A percentile compares a stretch with the other conserved stretches of the same genome.
Evolutionary conservation across 2,797 vertebrate species (phyloP).

Genomic region (Myoxocephalus aenaeus): DNA sequence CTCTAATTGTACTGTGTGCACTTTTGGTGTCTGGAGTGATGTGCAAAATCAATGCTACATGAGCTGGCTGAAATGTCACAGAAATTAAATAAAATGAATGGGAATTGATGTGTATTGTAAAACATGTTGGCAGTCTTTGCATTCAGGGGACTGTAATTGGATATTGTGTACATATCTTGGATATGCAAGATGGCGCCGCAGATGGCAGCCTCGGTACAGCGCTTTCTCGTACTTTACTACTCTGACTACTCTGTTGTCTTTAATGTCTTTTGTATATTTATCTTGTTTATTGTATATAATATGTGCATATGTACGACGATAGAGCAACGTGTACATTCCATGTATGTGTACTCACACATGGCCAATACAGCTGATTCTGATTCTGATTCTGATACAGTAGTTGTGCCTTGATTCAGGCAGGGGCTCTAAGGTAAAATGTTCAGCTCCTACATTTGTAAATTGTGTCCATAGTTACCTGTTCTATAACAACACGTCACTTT

Average conservation of each 20-base stretch:
- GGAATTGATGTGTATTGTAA: slow-evolving; percentile 21
- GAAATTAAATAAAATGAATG: slow-evolving; percentile 38
- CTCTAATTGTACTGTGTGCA: slow-evolving; percentile 39
- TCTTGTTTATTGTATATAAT: too few species aligned
- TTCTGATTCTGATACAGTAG: not conserved
- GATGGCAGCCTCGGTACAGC: too few species aligned
- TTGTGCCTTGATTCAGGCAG: not conserved
- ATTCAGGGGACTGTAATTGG: slow-evolving; percentile 18
- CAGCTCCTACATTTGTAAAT: not conserved
- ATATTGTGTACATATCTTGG: not conserved
- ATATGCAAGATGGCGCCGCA: too few species aligned
- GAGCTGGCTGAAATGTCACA: slow-evolving; percentile 45
- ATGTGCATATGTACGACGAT: too few species aligned
- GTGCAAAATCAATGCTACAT: slow-evolving; percentile 37
- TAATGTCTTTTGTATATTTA: too few species aligned
- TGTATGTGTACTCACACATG: too few species aligned
- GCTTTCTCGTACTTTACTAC: too few species aligned
- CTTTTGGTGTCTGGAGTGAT: slow-evolving; percentile 14
- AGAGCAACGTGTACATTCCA: too few species aligned
- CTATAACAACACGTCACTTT: not conserved
- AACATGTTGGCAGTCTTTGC: slow-evolving; percentile 4
- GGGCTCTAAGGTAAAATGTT: slow-evolving; percentile 5
- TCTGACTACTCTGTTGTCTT: too few species aligned
- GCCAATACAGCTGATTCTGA: too few species aligned
- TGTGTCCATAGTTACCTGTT: slow-evolving; percentile 1